Evolutionary conservation across 2,888 invertebrate genomes (phyloP).

Genomic region (Aporophyla nigra): DNA sequence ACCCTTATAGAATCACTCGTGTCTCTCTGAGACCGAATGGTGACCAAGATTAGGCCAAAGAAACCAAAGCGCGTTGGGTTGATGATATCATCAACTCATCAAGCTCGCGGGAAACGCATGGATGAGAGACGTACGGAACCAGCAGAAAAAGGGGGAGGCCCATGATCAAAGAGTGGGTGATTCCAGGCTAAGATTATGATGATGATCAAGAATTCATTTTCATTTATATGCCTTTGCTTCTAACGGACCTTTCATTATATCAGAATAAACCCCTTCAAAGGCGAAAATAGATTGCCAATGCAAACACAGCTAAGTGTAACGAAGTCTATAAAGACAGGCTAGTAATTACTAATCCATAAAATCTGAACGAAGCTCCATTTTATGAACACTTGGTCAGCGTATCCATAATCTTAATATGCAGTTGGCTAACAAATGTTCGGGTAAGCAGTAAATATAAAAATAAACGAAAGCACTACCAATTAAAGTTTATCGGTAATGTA

Average conservation of each 20-base stretch:
- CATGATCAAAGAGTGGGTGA: too few relatives aligned
- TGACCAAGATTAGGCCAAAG: too few relatives aligned
- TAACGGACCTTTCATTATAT: not conserved
- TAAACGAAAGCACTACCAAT: constrained; percentile 45
- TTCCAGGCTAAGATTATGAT: too few relatives aligned
- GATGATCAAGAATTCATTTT: not conserved
- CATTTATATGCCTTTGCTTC: not conserved
- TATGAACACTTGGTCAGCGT: constrained; percentile 26
- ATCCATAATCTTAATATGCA: constrained; percentile 47
- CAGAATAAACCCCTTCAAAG: not conserved
- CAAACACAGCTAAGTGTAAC: constrained; percentile 1
- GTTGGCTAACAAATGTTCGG: constrained; percentile 34
- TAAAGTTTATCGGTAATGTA: constrained; percentile 54
- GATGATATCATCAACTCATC: too few relatives aligned
- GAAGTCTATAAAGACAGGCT: not conserved
- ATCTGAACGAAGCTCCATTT: not conserved
- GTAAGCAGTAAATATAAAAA: constrained; percentile 48
- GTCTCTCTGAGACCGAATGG: too few relatives aligned
- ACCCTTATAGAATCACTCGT: too few relatives aligned
- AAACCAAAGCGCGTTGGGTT: too few relatives aligned
- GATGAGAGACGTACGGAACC: too few relatives aligned
- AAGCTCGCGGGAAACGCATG: too few relatives aligned
- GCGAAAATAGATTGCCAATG: not conserved
- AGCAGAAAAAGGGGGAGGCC: too few relatives aligned
- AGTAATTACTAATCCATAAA: constrained; percentile 30